A percentile compares a stretch with the other conserved stretches of the same genome.
These are phyloP conservation scores for Apotomis turbidana DNA, from an alignment of 2,888 invertebrate species.

Conservation along the genomic window DNA sequence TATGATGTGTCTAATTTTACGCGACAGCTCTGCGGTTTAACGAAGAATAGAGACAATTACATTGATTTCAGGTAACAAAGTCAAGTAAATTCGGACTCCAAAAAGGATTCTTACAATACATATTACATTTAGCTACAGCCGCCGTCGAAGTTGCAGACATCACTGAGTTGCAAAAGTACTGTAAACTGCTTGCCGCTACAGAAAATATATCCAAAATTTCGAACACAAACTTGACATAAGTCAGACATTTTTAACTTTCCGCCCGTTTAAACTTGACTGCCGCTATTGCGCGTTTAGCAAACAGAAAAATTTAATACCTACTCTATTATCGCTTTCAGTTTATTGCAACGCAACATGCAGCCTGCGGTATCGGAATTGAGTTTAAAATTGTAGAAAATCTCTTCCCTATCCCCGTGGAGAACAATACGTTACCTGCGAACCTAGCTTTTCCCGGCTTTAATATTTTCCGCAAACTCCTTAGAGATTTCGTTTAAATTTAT, in stretches of 20 bases:
- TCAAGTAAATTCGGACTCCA: too few relatives aligned
- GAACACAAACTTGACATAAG: background rate
- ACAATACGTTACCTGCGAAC: conserved; percentile 42
- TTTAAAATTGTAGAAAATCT: conserved; percentile 15
- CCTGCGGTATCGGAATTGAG: conserved; percentile 18
- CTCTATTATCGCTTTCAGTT: conserved; percentile 35
- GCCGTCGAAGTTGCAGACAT: too few relatives aligned
- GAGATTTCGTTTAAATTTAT: conserved; percentile 40
- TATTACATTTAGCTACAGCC: too few relatives aligned
- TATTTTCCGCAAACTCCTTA: conserved; percentile 42
- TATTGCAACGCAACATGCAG: conserved; percentile 6
- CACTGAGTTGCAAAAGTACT: too few relatives aligned
- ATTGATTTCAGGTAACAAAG: too few relatives aligned
- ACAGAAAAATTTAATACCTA: conserved; percentile 38
- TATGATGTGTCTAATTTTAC: too few relatives aligned
- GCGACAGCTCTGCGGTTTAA: too few relatives aligned
- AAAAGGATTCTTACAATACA: too few relatives aligned
- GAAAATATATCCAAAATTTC: background rate
- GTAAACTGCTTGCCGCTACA: background rate
- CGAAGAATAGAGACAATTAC: too few relatives aligned
- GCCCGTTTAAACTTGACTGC: conserved; percentile 11
- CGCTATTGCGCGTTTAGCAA: conserved; percentile 16
- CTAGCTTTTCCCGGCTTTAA: conserved; percentile 40
- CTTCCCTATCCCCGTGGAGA: conserved; percentile 32
- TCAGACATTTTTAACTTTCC: conserved; percentile 10